Evolutionary conservation across 2,888 invertebrate genomes (phyloP).

Genomic region (Andrena camellia): DNA sequence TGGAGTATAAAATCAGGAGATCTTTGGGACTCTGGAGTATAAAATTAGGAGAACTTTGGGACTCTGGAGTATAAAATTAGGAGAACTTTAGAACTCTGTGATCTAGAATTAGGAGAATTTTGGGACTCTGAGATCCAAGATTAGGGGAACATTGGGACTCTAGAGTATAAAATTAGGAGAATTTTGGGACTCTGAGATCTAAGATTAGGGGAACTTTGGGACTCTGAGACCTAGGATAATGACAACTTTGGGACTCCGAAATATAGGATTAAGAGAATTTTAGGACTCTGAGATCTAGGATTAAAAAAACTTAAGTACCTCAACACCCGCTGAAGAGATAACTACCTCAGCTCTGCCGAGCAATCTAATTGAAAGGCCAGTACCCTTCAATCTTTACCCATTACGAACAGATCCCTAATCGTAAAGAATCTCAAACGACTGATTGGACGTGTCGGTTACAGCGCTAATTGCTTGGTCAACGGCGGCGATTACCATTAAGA

Average conservation of each 20-base stretch:
- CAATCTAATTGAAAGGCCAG: not conserved
- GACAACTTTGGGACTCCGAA: not conserved
- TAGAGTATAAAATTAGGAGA: not conserved
- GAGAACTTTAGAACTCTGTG: too few species aligned
- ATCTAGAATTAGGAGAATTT: too few species aligned
- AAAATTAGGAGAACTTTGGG: too few species aligned
- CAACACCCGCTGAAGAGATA: too few species aligned
- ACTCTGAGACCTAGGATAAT: not conserved
- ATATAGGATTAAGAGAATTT: not conserved
- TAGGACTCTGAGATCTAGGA: not conserved
- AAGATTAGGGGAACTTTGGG: too few species aligned
- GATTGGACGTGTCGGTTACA: not conserved
- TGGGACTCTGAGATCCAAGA: too few species aligned
- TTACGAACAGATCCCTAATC: not conserved
- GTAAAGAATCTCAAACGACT: not conserved
- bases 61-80: too few species aligned
- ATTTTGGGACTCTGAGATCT: too few species aligned
- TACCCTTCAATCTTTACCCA: not conserved
- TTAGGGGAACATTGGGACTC: too few species aligned
- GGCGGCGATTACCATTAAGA: not conserved
- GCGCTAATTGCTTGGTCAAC: conserved; percentile 18
- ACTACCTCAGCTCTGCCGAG: too few species aligned
- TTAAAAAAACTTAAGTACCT: not conserved
- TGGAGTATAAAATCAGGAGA: too few species aligned
- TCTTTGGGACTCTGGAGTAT: too few species aligned